A percentile compares a stretch with the other conserved stretches of the same genome.
Evolutionary conservation across 2,888 invertebrate genomes (phyloP).

Genomic region (Brenthis ino): DNA sequence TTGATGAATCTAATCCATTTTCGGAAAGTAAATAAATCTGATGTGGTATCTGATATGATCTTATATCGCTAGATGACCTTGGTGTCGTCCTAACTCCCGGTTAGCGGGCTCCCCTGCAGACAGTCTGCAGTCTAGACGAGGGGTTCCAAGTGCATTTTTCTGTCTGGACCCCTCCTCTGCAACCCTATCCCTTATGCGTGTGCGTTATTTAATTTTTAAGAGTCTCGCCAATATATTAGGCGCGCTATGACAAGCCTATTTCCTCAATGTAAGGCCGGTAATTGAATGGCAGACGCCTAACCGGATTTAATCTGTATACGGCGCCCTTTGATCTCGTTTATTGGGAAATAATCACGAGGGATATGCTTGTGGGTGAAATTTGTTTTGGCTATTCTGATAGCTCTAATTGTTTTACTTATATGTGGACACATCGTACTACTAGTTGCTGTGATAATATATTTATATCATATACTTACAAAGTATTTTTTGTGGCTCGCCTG

Average conservation of each 20-base stretch:
- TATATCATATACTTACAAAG: neutral
- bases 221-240: constrained; percentile 38
- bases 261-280: constrained; percentile 27
- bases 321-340: constrained; percentile 36
- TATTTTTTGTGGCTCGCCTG: no score
- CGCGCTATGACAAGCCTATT: constrained; percentile 32
- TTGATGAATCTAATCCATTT: neutral
- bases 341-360: constrained; percentile 32
- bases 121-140: constrained; percentile 76
- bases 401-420: constrained; percentile 18
- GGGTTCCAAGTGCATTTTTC: constrained; percentile 79
- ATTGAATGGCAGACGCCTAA: constrained; percentile 32
- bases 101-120: constrained; percentile 53
- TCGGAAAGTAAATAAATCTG: constrained; percentile 10
- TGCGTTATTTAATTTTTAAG: constrained; percentile 72
- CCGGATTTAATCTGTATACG: constrained; percentile 24
- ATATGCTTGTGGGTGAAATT: constrained; percentile 21
- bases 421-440: neutral
- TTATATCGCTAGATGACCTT: constrained; percentile 47
- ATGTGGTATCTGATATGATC: constrained; percentile 21
- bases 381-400: constrained; percentile 25
- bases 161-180: constrained; percentile 73
- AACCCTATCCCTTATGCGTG: constrained; percentile 67
- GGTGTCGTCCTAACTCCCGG: constrained; percentile 53
- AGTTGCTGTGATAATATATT: neutral